A percentile compares a stretch with the other conserved stretches of the same genome.
These are phyloP conservation scores for Mesorhabditis belari DNA, from an alignment of 2,888 invertebrate genomes.

Conservation along the genomic window DNA sequence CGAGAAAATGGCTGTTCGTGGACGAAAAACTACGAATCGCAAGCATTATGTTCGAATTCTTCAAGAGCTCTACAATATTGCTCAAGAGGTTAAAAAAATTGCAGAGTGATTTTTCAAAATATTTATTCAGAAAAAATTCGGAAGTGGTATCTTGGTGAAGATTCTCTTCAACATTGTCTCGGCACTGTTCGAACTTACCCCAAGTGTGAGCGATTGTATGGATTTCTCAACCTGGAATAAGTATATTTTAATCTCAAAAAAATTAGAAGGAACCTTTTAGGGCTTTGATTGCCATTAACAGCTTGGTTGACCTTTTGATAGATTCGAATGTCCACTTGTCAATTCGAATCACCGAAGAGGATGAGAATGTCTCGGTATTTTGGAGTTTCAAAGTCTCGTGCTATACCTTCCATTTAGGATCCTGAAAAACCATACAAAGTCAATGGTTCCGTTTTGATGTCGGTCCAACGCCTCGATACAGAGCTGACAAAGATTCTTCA, in stretches of 20 bases:
- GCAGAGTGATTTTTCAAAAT: not conserved
- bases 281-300: slow-evolving; percentile 73
- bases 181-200: slow-evolving; percentile 93
- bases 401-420: slow-evolving; percentile 21
- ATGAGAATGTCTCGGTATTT: slow-evolving; percentile 44
- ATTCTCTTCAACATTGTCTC: slow-evolving; percentile 87
- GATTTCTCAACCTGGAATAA: slow-evolving; percentile 89
- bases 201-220: slow-evolving; percentile 89
- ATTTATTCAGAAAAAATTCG: slow-evolving; percentile 67
- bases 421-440: slow-evolving; percentile 47
- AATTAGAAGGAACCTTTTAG: slow-evolving; percentile 23
- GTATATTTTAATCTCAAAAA: slow-evolving; percentile 53
- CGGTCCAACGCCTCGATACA: slow-evolving; percentile 88
- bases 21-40: slow-evolving; percentile 87
- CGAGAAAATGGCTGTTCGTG: slow-evolving; percentile 88
- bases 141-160: slow-evolving; percentile 80
- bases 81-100: slow-evolving; percentile 64
- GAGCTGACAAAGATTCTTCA: slow-evolving; percentile 94
- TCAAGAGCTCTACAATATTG: slow-evolving; percentile 78
- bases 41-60: slow-evolving; percentile 74
- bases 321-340: slow-evolving; percentile 66
- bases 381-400: not conserved
- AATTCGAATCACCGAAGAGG: slow-evolving; percentile 40
- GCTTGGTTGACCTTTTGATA: slow-evolving; percentile 73
- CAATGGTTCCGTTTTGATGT: slow-evolving; percentile 83